Percentiles rank a stretch among this genome's conserved stretches.
Conservation (phyloP, 2,797 vertebrate genomes). For the Rhinichthys osculus region DNA sequence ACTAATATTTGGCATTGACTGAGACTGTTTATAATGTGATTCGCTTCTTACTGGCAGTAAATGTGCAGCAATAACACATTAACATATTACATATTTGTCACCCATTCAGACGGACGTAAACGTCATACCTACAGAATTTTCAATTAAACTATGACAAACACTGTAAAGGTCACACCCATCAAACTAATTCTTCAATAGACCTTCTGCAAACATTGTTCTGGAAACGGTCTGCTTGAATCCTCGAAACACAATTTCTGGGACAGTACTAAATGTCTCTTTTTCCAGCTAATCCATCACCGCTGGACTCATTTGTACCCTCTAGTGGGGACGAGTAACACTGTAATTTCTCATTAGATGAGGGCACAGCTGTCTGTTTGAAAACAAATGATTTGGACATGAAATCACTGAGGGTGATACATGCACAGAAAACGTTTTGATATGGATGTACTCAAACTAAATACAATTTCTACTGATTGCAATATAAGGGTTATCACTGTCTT, state of each 20-base stretch:
- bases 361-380: slow-evolving; percentile 28
- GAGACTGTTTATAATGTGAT: not conserved
- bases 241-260: slow-evolving; percentile 33
- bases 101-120: not conserved
- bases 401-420: slow-evolving; percentile 26
- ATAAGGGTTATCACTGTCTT: not conserved
- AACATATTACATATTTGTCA: not conserved
- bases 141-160: not conserved
- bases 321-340: slow-evolving; percentile 45
- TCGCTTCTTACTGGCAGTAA: not conserved
- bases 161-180: not conserved
- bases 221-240: slow-evolving; percentile 15
- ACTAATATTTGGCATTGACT: not conserved
- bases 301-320: slow-evolving; percentile 51
- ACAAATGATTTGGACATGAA: slow-evolving; percentile 34
- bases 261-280: slow-evolving; percentile 33
- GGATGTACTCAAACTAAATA: slow-evolving; percentile 20
- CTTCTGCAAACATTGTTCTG: slow-evolving; percentile 1
- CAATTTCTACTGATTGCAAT: not conserved
- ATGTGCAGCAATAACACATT: not conserved
- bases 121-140: not conserved
- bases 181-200: slow-evolving; percentile 8
- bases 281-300: slow-evolving; percentile 42
- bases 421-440: slow-evolving; percentile 16
- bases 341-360: slow-evolving; percentile 39